A percentile compares a stretch with the other conserved stretches of the same genome.
phyloP scores from a whole-genome alignment of 2,113 vertebrate species.

The Perca flavescens region DNA sequence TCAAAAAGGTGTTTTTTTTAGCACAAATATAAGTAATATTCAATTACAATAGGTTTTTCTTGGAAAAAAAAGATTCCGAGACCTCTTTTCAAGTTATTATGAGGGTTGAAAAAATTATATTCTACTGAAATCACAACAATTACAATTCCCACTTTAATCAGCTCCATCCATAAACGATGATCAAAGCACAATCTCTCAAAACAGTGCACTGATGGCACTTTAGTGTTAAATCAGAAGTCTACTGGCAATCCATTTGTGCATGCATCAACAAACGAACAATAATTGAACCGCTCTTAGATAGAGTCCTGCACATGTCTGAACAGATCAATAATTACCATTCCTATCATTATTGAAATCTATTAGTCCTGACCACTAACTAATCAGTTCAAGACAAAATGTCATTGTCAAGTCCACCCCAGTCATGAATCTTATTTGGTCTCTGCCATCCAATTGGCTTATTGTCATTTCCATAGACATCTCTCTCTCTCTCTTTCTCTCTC shows the following conservation, averaged over 20 bases:
- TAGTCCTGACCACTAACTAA: conserved; percentile 31
- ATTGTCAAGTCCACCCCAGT: conserved; percentile 28
- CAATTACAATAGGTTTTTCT: background rate
- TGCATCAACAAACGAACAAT: conserved; percentile 2
- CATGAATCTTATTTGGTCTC: conserved; percentile 44
- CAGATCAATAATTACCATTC: conserved; percentile 32
- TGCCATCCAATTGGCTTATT: conserved; percentile 52
- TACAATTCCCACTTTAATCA: background rate
- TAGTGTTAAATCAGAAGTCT: background rate
- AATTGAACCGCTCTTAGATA: background rate
- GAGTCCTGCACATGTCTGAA: conserved; percentile 14
- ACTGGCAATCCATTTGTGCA: background rate
- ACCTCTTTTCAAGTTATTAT: background rate
- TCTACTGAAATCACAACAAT: background rate
- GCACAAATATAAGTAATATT: background rate
- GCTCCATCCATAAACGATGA: background rate
- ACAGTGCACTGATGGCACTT: background rate
- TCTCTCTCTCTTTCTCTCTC: too few relatives aligned
- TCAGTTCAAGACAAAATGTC: conserved; percentile 49
- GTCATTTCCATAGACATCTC: conserved; percentile 32
- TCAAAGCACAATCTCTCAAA: background rate
- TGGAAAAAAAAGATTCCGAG: background rate
- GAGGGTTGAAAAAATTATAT: too few relatives aligned
- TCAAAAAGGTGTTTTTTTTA: background rate
- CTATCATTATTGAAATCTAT: background rate